These are phyloP conservation scores for Hemistola chrysoprasaria DNA, from an alignment of 2,888 invertebrate genomes.

Conservation along the genomic window DNA sequence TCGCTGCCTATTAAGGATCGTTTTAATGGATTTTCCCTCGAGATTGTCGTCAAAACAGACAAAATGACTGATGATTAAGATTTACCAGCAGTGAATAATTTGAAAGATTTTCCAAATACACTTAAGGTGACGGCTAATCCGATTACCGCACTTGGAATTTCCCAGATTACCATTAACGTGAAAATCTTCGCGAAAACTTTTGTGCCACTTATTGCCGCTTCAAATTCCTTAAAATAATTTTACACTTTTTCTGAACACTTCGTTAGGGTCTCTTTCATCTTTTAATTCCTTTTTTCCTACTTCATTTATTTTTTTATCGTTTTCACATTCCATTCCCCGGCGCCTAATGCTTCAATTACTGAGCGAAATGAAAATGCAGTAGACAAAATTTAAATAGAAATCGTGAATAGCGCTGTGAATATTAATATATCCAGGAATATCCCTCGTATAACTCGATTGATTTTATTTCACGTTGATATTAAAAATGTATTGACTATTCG, in stretches of 20 bases:
- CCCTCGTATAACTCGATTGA: conserved; percentile 28
- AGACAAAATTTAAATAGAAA: conserved; percentile 41
- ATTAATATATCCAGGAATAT: conserved; percentile 26
- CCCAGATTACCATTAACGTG: conserved; percentile 62
- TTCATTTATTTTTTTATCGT: conserved; percentile 47
- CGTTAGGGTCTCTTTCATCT: conserved; percentile 63
- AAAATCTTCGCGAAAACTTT: conserved; percentile 62
- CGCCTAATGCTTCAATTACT: conserved; percentile 52
- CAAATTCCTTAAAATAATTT: conserved; percentile 65
- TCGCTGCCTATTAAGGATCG: conserved; percentile 16
- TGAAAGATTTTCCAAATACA: conserved; percentile 49
- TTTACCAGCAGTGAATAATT: conserved; percentile 50
- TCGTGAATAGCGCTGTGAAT: conserved; percentile 36
- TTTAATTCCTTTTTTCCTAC: conserved; percentile 60
- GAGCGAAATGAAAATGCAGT: conserved; percentile 42
- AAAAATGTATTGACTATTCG: conserved; percentile 1
- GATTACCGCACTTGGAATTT: conserved; percentile 57
- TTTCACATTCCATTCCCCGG: conserved; percentile 44
- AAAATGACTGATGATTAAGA: conserved; percentile 46
- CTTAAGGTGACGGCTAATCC: conserved; percentile 55
- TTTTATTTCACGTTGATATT: conserved; percentile 22
- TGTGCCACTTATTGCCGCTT: conserved; percentile 60
- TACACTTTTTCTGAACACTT: conserved; percentile 60
- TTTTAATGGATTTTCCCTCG: conserved; percentile 27
- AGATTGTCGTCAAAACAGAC: conserved; percentile 37